A percentile compares a stretch with the other conserved stretches of the same genome.
Evolutionary conservation across 2,113 vertebrate genomes (phyloP).

Genomic region (Motacilla alba): DNA sequence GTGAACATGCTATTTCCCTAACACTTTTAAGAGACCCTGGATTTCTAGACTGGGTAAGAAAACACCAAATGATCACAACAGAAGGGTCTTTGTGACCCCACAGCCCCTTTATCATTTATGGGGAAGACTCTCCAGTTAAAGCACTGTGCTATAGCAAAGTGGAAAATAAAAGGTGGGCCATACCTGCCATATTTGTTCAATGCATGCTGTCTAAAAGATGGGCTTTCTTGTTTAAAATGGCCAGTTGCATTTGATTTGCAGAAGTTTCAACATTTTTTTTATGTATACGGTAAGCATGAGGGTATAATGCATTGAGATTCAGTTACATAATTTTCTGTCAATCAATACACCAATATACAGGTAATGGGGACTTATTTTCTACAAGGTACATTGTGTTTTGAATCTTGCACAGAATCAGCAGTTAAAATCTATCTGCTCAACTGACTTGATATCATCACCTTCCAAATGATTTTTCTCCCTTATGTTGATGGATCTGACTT

Average conservation of each 20-base stretch:
- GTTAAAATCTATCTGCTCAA: not conserved
- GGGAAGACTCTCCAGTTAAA: not conserved
- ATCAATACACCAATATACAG: not conserved
- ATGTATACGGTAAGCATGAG: not conserved
- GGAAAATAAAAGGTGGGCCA: not conserved
- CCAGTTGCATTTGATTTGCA: not conserved
- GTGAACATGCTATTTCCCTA: not conserved
- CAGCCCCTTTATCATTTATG: not conserved
- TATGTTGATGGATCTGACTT: not conserved
- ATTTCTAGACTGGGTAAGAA: not conserved
- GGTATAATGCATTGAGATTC: not conserved
- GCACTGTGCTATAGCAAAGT: not conserved
- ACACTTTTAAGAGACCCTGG: not conserved
- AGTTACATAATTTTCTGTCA: not conserved
- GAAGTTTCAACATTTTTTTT: not conserved
- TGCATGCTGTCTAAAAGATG: not conserved
- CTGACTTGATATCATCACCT: not conserved
- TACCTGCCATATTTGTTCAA: not conserved
- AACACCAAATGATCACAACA: not conserved
- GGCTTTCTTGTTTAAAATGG: not conserved
- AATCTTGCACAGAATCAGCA: conserved; percentile 66
- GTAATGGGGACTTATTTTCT: not conserved
- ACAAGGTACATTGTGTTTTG: conserved; percentile 19
- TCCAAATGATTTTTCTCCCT: not conserved
- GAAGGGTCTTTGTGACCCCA: not conserved